Conservation (phyloP, 2,113 vertebrate species). For the Megaptera novaeangliae region DNA sequence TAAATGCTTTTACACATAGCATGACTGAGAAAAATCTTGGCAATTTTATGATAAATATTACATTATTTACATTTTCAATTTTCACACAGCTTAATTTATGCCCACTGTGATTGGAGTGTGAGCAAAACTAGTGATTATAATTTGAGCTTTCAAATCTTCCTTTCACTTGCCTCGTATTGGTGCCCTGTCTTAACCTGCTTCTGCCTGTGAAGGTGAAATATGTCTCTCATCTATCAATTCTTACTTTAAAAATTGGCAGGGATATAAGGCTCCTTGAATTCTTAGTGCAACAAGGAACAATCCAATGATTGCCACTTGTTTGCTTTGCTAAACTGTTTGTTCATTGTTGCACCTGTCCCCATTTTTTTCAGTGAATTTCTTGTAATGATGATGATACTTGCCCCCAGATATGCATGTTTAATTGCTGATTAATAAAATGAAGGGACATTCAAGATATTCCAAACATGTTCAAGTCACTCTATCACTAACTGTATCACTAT, state of each 20-base stretch:
- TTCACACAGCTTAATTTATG: background rate
- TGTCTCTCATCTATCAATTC: background rate
- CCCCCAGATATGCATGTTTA: background rate
- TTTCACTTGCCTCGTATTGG: background rate
- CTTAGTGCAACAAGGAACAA: background rate
- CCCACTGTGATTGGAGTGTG: background rate
- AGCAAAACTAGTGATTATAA: background rate
- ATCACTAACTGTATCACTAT: background rate
- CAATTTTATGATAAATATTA: background rate
- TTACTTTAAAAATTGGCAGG: background rate
- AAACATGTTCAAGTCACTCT: background rate
- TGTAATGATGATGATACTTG: background rate
- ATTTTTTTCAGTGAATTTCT: background rate
- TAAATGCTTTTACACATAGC: background rate
- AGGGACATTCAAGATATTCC: background rate
- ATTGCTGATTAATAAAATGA: background rate
- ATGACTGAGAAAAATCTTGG: background rate
- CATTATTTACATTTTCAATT: background rate
- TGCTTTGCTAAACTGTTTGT: background rate
- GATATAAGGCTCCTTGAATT: background rate
- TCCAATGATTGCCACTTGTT: background rate
- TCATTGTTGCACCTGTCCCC: background rate
- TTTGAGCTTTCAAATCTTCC: background rate
- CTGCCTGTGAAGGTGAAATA: background rate
- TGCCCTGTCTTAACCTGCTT: background rate